A percentile compares a stretch with the other conserved stretches of the same genome.
Conservation (phyloP, 2,888 invertebrate species). For the Dolichopus griseipennis region DNA sequence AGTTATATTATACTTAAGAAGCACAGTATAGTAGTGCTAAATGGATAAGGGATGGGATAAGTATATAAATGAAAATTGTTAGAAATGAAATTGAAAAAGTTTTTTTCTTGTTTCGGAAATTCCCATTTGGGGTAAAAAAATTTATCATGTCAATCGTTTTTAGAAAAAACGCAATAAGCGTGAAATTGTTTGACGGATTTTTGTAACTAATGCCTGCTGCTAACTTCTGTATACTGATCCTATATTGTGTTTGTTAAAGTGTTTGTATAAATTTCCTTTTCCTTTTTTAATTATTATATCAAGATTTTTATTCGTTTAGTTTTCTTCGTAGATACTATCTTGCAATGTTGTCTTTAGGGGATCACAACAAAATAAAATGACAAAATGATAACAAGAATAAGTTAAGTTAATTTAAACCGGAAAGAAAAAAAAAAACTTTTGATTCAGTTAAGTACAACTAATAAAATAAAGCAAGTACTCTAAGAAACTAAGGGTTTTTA, state of each 20-base stretch:
- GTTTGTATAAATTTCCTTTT: neutral
- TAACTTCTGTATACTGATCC: no score
- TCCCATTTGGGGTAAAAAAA: conserved; percentile 2
- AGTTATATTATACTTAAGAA: no score
- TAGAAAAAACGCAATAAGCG: conserved; percentile 8
- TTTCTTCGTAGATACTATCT: neutral
- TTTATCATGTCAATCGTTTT: neutral
- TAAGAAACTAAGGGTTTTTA: no score
- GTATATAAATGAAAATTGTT: no score
- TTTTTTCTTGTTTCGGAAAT: neutral
- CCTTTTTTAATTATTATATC: neutral
- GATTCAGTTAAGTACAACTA: no score
- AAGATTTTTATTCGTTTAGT: neutral
- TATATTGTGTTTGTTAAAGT: conserved; percentile 1
- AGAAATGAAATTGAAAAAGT: no score
- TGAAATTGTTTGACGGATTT: conserved; percentile 12
- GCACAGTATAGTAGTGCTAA: no score
- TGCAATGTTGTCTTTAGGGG: neutral
- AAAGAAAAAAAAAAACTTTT: neutral
- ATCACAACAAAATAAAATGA: neutral
- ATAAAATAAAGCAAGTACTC: no score
- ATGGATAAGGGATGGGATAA: no score
- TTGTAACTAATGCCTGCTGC: neutral
- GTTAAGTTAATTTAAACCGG: neutral
- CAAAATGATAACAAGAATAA: neutral